Percentiles rank a stretch among this genome's conserved stretches.
These are phyloP conservation scores for Falco rusticolus DNA, from an alignment of 2,797 vertebrate species.

Conservation along the genomic window DNA sequence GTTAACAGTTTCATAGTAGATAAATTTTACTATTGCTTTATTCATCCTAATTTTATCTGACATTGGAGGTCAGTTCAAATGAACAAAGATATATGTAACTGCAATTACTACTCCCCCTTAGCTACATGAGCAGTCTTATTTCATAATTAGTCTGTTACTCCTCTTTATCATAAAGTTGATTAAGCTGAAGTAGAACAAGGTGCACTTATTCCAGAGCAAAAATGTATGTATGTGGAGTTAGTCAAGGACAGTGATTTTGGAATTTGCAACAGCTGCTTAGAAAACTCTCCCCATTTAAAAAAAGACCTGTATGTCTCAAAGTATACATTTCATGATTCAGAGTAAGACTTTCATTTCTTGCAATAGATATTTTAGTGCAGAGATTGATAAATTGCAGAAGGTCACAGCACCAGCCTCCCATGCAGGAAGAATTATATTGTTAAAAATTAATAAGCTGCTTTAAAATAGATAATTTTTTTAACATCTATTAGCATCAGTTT, in stretches of 20 bases:
- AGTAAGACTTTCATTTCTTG: not conserved
- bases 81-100: not conserved
- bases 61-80: not conserved
- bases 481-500: not conserved
- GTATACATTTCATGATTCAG: not conserved
- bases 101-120: not conserved
- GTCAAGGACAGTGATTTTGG: conserved; percentile 12
- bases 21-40: not conserved
- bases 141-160: not conserved
- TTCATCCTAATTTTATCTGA: not conserved
- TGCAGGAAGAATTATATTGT: not conserved
- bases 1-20: not conserved
- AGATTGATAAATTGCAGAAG: not conserved
- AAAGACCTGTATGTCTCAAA: not conserved
- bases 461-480: not conserved
- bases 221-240: not conserved
- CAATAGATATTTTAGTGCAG: not conserved
- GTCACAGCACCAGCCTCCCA: not conserved
- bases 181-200: conserved; percentile 8
- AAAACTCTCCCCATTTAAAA: not conserved
- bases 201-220: conserved; percentile 2
- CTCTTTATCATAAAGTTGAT: conserved; percentile 4
- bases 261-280: conserved; percentile 14
- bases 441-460: not conserved
- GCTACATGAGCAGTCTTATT: not conserved